phyloP scores from a whole-genome alignment of 2,113 vertebrate genomes.

The Stomatorhinus ivindoensis region DNA sequence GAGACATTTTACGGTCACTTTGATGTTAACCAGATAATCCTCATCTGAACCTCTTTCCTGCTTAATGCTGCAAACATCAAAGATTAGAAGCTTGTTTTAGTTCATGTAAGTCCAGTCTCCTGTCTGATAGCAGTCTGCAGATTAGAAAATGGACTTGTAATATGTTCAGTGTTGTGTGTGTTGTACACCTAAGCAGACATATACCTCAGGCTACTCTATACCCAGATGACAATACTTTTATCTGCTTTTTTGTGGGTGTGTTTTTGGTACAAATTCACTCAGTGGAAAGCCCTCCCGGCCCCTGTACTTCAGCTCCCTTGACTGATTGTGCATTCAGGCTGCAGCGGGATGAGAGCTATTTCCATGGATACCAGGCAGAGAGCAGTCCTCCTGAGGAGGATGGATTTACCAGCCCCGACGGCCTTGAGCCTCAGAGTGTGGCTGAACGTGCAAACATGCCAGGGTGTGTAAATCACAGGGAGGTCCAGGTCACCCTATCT shows the following conservation, averaged over 20 bases:
- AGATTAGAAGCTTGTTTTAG: not conserved
- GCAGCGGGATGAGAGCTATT: not conserved
- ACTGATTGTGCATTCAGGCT: not conserved
- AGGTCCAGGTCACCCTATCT: not conserved
- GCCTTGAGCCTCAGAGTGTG: not conserved
- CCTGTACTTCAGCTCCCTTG: not conserved
- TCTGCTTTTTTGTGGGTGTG: not conserved
- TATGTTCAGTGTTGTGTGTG: not conserved
- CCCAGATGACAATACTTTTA: not conserved
- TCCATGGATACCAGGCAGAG: constrained; percentile 13
- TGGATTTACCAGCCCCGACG: not conserved
- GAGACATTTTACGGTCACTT: not conserved
- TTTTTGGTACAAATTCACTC: not conserved
- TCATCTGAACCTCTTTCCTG: not conserved
- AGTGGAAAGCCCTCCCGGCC: not conserved
- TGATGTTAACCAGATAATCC: not conserved
- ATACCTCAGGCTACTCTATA: not conserved
- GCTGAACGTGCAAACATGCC: not conserved
- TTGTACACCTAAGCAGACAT: not conserved
- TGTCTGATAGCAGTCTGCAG: not conserved
- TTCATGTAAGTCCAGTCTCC: not conserved
- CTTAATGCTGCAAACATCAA: not conserved
- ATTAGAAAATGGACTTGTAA: not conserved
- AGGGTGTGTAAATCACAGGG: not conserved
- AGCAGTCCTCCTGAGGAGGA: not conserved